Percentiles rank a stretch among this genome's conserved stretches.
Conservation (phyloP, 2,888 invertebrate species). For the Torymus auratus region DNA sequence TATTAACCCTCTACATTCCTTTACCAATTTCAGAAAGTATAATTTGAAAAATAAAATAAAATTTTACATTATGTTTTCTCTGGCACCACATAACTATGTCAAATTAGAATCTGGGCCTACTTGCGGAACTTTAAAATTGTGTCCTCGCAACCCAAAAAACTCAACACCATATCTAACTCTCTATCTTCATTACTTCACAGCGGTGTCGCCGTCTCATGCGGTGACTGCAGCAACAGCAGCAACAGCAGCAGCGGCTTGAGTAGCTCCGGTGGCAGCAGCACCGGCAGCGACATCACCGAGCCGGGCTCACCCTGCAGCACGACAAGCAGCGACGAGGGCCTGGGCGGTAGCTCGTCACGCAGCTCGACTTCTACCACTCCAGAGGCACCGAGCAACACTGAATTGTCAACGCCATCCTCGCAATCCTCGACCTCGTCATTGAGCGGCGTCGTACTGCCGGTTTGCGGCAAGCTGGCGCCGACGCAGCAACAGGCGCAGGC, state of each 20-base stretch:
- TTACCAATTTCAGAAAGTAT: too few relatives aligned
- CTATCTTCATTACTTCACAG: slow-evolving; percentile 76
- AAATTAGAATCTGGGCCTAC: too few relatives aligned
- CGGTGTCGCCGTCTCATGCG: slow-evolving; percentile 88
- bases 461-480: slow-evolving; percentile 71
- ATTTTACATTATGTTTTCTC: too few relatives aligned
- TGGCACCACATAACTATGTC: too few relatives aligned
- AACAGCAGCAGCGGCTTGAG: slow-evolving; percentile 78
- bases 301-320: slow-evolving; percentile 91
- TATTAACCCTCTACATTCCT: too few relatives aligned
- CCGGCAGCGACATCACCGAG: slow-evolving; percentile 89
- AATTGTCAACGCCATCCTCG: not conserved
- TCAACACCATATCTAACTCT: too few relatives aligned
- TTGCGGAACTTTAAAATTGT: too few relatives aligned
- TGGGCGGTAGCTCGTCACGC: slow-evolving; percentile 71
- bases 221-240: slow-evolving; percentile 81
- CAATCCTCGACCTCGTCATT: slow-evolving; percentile 79
- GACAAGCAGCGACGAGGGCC: slow-evolving; percentile 80
- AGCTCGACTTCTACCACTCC: slow-evolving; percentile 79
- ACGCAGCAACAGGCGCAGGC: slow-evolving; percentile 61
- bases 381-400: slow-evolving; percentile 85
- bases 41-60: too few relatives aligned
- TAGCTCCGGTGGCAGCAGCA: slow-evolving; percentile 68
- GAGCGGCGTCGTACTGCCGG: slow-evolving; percentile 78
- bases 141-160: too few relatives aligned